Conservation (phyloP, 1,140 invertebrate species). For the Rhopalosiphum maidis region DNA sequence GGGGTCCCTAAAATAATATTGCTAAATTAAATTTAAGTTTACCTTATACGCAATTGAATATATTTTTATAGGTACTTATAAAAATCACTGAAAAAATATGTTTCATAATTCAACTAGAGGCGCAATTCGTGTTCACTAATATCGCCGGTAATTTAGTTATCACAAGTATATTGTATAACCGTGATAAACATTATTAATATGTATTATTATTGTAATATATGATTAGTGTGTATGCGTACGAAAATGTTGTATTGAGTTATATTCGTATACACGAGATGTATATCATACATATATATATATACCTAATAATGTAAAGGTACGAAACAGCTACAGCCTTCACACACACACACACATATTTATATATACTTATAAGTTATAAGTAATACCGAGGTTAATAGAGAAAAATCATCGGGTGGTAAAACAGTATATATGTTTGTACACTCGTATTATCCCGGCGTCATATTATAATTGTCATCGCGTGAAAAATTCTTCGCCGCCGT, state of each 20-base stretch:
- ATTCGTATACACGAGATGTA: neutral
- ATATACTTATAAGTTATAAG: neutral
- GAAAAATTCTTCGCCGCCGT: neutral
- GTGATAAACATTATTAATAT: too few species aligned
- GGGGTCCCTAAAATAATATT: too few species aligned
- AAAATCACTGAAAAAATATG: too few species aligned
- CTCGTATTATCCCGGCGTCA: neutral
- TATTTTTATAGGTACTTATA: too few species aligned
- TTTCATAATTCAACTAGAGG: too few species aligned
- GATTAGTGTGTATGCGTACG: neutral
- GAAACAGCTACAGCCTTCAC: neutral
- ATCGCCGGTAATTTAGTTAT: neutral
- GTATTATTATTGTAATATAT: neutral
- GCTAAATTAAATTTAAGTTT: too few species aligned
- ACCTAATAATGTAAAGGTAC: too few species aligned
- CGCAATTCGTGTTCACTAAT: too few species aligned
- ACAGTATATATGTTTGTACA: neutral
- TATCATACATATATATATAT: too few species aligned
- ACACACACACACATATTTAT: neutral
- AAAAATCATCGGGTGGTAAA: constrained; percentile 42
- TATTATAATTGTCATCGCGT: constrained; percentile 23
- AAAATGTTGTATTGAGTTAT: neutral
- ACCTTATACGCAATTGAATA: too few species aligned
- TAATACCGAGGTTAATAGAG: constrained; percentile 1
- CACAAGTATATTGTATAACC: neutral